Evolutionary conservation across 2,888 invertebrate genomes (phyloP), one percentile per base, ranked within the genome.

Genomic region (Limulus polyphemus): DNA sequence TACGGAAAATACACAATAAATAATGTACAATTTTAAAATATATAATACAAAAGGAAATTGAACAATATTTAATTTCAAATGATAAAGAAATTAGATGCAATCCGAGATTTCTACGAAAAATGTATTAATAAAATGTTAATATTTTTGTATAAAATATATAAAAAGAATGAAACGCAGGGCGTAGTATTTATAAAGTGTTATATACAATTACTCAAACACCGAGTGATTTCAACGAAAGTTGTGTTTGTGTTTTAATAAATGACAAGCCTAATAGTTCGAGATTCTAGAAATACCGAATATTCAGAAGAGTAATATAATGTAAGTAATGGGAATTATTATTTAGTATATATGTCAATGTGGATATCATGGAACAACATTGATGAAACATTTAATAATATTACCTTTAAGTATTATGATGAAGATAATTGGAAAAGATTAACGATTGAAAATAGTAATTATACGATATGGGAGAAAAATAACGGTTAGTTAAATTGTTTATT

Each of bases 121-220:
- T n/a, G n/a, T n/a, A n/a, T n/a, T n/a, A n/a, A n/a, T n/a, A n/a
- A n/a, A n/a, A n/a, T n/a, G n/a, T n/a, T n/a, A n/a, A n/a, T n/a
- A n/a, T n/a, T n/a, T n/a, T n/a, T n/a, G n/a, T n/a, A n/a, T n/a
- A n/a, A n/a, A n/a, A n/a, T 59, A 59, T 16, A 59, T 59, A 47
- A n/a, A 16, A 14, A 54, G 54, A 14, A 59, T n/a, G 59, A 59
- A 59, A 59, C 54, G 54, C 52, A 3, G 2, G 59, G n/a, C 47
- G 16, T 47, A 47, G 48, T 14, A 32, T 17, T 7, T 47, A 14
- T 14, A 54, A 59, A 13, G 47, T 59, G 2, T 55, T 59, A 52
- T 54, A 59, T 54, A 47, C 54, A 5, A 48, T 59, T 17, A 59
- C 52, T 9, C 48, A 59, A 55, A 47, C 52, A 48, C 17, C 55